phyloP scores from a whole-genome alignment of 1,140 invertebrate genomes.

The Aphidius ervi region DNA sequence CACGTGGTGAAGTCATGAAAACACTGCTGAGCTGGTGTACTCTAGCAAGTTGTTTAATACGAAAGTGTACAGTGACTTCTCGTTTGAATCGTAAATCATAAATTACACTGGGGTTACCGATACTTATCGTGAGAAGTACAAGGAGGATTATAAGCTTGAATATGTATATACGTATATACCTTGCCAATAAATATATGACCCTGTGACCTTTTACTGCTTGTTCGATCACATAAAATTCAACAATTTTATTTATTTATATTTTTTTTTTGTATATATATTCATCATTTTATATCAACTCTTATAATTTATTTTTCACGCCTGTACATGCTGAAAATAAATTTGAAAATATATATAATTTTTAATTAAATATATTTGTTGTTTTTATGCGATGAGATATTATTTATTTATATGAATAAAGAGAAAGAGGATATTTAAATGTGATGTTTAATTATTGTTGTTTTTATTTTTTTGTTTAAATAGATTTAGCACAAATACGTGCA shows the following conservation, averaged over 20 bases:
- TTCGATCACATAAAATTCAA: constrained; percentile 12
- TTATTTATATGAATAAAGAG: no score
- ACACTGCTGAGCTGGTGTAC: constrained; percentile 1
- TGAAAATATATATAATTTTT: no score
- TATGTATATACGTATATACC: not conserved
- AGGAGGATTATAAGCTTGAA: constrained; percentile 15
- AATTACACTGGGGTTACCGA: constrained; percentile 24
- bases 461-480: constrained; percentile 52
- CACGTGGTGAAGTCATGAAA: constrained; percentile 15
- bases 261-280: constrained; percentile 7
- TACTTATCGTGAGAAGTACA: constrained; percentile 27
- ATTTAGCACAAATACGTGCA: constrained; percentile 68
- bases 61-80: constrained; percentile 15
- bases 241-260: constrained; percentile 16
- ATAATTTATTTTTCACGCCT: no score
- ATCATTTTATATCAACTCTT: not conserved
- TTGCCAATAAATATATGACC: constrained; percentile 21
- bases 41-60: constrained; percentile 15
- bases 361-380: no score
- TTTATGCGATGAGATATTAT: no score
- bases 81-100: constrained; percentile 28
- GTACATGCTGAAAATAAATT: no score
- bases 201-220: constrained; percentile 20
- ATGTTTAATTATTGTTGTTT: not conserved
- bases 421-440: not conserved